Base-by-base conservation (phyloP, 1,140 invertebrate genomes). In the Phocides pigmalion region DNA sequence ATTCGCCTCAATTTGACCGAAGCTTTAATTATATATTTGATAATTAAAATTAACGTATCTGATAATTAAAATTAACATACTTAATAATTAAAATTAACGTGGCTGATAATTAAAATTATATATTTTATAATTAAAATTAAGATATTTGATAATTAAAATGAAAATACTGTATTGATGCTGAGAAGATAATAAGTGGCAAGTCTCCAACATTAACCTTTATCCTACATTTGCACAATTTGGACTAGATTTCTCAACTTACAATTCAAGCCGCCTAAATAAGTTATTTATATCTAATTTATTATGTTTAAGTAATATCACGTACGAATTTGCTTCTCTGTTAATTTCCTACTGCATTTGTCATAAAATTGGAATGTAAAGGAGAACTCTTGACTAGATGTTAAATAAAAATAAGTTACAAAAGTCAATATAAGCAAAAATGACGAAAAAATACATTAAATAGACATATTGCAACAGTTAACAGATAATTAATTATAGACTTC, bases 271-370 rank as follows among this genome's bases (percentile, higher is more conserved):
- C 82, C 84, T 82, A 82, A 70, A 80, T 75, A 77, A 74, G 37
- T 66, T 71, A 72, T 72, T 73, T 62, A 70, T 51, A 59, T 54
- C 63, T 74, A 65, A 62, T 41, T 41, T 47, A 47, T 70, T 71
- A 74, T 74, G 54, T 76, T 78, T 85, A 86, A 72, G 73, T 89
- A 89, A 89, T 89, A 89, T 89, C 86, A 89, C 84, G 79, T 79
- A 76, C 74, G 66, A 81, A 71, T 74, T 76, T 73, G 68, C 68
- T 67, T 73, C 62, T 37, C 42, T 51, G 39, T 19, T 39, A 54
- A 54, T 70, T 70, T 66, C 28, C 32, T 59, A 59, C 65, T 61
- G 53, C n/a, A 54, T 28, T 54, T 61, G 42, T 50, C 53, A 14
- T 16, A 50, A 22, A 25, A 64, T 25, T 75, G 81, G 81, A 82